Evolutionary conservation across 1,140 invertebrate species (phyloP).

Genomic region (Drosophila saltans): DNA sequence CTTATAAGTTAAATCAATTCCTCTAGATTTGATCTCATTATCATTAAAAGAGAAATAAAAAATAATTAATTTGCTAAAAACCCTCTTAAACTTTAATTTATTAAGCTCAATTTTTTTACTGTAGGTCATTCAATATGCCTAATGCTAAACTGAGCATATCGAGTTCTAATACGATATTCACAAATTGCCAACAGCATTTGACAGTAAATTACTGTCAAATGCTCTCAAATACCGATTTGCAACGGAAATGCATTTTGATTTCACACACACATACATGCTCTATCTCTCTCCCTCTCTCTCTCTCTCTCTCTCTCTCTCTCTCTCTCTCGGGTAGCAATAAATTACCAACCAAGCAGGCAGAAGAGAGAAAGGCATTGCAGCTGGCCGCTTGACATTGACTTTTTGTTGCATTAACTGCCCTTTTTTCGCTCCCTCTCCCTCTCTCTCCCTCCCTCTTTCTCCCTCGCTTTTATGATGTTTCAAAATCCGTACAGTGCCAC

Average conservation of each 20-base stretch:
- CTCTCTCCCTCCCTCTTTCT: background rate
- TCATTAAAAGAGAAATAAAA: too few species aligned
- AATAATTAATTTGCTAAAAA: too few species aligned
- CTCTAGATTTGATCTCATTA: too few species aligned
- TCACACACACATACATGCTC: slow-evolving; percentile 1
- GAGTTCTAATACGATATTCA: slow-evolving; percentile 40
- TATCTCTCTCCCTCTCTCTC: background rate
- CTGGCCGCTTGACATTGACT: slow-evolving; percentile 66
- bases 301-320: background rate
- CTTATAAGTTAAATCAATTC: too few species aligned
- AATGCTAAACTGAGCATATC: too few species aligned
- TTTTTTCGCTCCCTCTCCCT: background rate
- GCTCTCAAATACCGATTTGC: slow-evolving; percentile 43
- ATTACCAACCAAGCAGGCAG: background rate
- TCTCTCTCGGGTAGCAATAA: background rate
- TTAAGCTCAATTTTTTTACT: too few species aligned
- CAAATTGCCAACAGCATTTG: slow-evolving; percentile 49
- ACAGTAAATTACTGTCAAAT: slow-evolving; percentile 41
- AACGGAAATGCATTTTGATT: slow-evolving; percentile 62
- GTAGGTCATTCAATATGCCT: too few species aligned
- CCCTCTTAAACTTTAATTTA: too few species aligned
- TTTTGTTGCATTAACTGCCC: slow-evolving; percentile 64
- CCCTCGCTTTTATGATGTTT: slow-evolving; percentile 60
- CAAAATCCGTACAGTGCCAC: slow-evolving; percentile 22
- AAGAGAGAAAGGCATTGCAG: slow-evolving; percentile 30